Evolutionary conservation across 2,113 vertebrate species (phyloP), one percentile per base, ranked within the genome.

Genomic region (Tyrannus savana): DNA sequence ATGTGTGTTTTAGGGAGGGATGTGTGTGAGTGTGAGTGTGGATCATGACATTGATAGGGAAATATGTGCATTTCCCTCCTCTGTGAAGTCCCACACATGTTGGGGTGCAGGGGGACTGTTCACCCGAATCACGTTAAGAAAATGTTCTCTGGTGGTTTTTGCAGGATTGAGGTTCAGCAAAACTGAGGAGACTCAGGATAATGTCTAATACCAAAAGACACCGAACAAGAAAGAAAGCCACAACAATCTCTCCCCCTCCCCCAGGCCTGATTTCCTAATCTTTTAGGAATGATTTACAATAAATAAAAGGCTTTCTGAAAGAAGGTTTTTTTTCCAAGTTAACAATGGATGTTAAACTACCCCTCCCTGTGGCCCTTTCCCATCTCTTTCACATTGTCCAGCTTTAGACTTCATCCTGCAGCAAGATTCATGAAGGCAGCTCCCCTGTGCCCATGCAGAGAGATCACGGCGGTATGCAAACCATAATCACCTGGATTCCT

Each of bases 221-320:
- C 53, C 33, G 53, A 72, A 58, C 33, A 75, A 53, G 85, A 94
- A 84, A 94, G 72, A 6, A 93, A 78, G 77, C 55, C 83, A 75
- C 76, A 93, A 60, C 59, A 53, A 73, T 83, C 67, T 59, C 42
- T 71, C 12, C 69, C 49, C 88, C 73, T 90, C 83, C 86, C 50
- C 68, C 89, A 81, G 60, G 80, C 72, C 69, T 47, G 68, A 90
- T 95, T 95, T 94, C 89, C 76, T 94, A 93, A 95, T 89, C 80
- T 86, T 88, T 92, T 92, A 89, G 88, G 86, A 94, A 94, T 94
- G 76, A 91, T 92, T 93, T 92, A 90, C 58, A 92, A 91, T 90
- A 91, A 93, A 84, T 92, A 60, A 89, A 95, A 96, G 83, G 67
- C 39, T 84, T 81, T 92, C 52, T 88, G 83, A 94, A 74, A 90